phyloP scores from a whole-genome alignment of 2,113 vertebrate species.

The Ia io region DNA sequence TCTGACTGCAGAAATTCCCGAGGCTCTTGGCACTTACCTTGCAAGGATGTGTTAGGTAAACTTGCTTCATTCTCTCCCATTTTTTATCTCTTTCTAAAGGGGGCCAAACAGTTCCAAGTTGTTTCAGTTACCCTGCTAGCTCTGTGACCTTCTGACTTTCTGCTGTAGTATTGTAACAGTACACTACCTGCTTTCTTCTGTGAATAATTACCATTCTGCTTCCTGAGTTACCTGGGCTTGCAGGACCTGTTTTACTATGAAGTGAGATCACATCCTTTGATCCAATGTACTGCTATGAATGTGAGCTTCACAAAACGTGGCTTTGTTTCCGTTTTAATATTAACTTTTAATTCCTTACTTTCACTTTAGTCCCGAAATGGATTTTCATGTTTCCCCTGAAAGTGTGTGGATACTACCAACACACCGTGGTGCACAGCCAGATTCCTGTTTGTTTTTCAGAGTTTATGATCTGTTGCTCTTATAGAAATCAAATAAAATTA shows the following conservation, averaged over 20 bases:
- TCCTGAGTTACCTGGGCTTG: slow-evolving; percentile 89
- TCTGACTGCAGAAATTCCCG: neutral
- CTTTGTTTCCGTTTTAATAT: slow-evolving; percentile 77
- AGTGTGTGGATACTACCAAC: neutral
- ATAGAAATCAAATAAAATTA: neutral
- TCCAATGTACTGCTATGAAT: slow-evolving; percentile 76
- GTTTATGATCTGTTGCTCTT: neutral
- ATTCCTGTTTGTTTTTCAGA: neutral
- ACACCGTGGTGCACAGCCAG: neutral
- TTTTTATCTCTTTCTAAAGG: slow-evolving; percentile 61
- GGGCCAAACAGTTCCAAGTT: slow-evolving; percentile 28
- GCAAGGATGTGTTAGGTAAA: slow-evolving; percentile 69
- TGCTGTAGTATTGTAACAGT: slow-evolving; percentile 75
- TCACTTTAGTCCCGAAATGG: neutral
- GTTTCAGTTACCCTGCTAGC: slow-evolving; percentile 72
- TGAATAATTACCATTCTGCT: slow-evolving; percentile 85
- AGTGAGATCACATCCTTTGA: slow-evolving; percentile 88
- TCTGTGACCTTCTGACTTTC: slow-evolving; percentile 82
- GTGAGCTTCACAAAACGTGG: slow-evolving; percentile 73
- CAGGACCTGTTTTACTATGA: slow-evolving; percentile 92
- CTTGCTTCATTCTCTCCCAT: slow-evolving; percentile 84
- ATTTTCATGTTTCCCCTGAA: neutral
- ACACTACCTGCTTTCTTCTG: slow-evolving; percentile 81
- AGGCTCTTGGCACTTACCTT: slow-evolving; percentile 82
- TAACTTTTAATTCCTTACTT: slow-evolving; percentile 61